Base-by-base conservation (phyloP, 92 coral and sea anemone genomes). In the Palythoa heliodiscus region DNA sequence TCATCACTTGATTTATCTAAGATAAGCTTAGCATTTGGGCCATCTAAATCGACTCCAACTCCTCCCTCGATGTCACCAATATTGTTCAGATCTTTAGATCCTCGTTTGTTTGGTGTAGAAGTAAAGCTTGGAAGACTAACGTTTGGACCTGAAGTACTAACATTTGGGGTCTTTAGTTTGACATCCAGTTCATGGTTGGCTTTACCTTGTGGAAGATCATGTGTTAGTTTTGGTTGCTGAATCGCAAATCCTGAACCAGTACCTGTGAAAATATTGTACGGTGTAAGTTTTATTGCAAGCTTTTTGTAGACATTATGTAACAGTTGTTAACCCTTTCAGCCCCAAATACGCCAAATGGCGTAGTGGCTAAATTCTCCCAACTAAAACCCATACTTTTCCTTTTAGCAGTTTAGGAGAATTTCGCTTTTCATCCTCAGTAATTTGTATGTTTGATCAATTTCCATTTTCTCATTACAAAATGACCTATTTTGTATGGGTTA, bases 141-240 rank as follows among this genome's bases (percentile, higher is more conserved):
- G 20, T 37, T 19, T 7, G 68, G 69, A 29, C 19, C 53, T 14
- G 35, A 40, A 53, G 35, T n/a, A 14, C 13, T 47, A n/a, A 68
- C 16, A 15, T 23, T 48, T 52, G 39, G 11, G 0, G 38, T 24
- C 11, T 75, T 29, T 53, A 57, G n/a, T 7, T 23, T 13, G 70
- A 73, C 70, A 29, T 15, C 11, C 7, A 64, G 13, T 6, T 47
- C 84, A 5, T 22, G 15, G 29, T 48, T 47, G 73, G 40, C 37
- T 29, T 80, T 48, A 22, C 73, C 70, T 23, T 80, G 84, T 19
- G 25, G 84, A 47, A 67, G 39, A 8, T 80, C 84, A 48, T 29
- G 66, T 47, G 72, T 9, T 70, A 48, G 39, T 67, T 80, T 66
- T 8, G 84, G 61, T 17, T 80, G 50, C 8, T 7, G 84, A 67